phyloP scores from a whole-genome alignment of 2,888 invertebrate species.

The Luperina nickerlii region DNA sequence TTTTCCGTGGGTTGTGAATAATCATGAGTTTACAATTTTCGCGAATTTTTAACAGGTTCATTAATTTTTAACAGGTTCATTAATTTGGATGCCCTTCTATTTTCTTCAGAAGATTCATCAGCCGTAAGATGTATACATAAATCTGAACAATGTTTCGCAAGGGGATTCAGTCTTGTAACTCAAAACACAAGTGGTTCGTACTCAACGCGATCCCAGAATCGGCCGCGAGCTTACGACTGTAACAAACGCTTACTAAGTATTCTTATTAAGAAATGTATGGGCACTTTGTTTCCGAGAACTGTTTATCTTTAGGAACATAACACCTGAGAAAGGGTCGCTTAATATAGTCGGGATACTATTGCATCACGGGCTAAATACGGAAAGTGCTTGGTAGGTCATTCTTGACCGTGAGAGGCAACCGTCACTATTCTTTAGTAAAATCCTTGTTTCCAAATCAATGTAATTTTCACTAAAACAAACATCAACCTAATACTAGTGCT shows the following conservation, averaged over 20 bases:
- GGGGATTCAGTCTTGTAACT: slow-evolving; percentile 37
- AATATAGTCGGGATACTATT: slow-evolving; percentile 56
- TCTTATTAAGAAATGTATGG: slow-evolving; percentile 64
- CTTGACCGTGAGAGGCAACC: slow-evolving; percentile 35
- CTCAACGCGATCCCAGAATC: slow-evolving; percentile 53
- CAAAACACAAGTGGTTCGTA: slow-evolving; percentile 56
- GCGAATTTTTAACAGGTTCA: neutral
- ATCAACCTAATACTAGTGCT: neutral
- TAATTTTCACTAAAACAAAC: neutral
- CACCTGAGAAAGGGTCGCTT: slow-evolving; percentile 74
- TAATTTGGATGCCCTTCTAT: neutral
- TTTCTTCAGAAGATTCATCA: neutral
- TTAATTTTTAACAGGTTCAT: neutral
- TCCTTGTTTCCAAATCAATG: neutral
- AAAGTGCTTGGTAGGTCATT: slow-evolving; percentile 44
- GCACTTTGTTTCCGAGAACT: slow-evolving; percentile 71
- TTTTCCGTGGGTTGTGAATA: neutral
- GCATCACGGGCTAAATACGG: slow-evolving; percentile 46
- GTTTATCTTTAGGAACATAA: slow-evolving; percentile 80
- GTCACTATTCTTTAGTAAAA: neutral
- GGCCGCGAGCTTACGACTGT: slow-evolving; percentile 52
- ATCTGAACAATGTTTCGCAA: slow-evolving; percentile 33
- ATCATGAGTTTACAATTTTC: slow-evolving; percentile 4
- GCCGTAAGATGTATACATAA: slow-evolving; percentile 8
- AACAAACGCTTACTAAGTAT: slow-evolving; percentile 74